Evolutionary conservation across 2,113 vertebrate species (phyloP), one percentile per base, ranked within the genome.

Genomic region (Podiceps cristatus): DNA sequence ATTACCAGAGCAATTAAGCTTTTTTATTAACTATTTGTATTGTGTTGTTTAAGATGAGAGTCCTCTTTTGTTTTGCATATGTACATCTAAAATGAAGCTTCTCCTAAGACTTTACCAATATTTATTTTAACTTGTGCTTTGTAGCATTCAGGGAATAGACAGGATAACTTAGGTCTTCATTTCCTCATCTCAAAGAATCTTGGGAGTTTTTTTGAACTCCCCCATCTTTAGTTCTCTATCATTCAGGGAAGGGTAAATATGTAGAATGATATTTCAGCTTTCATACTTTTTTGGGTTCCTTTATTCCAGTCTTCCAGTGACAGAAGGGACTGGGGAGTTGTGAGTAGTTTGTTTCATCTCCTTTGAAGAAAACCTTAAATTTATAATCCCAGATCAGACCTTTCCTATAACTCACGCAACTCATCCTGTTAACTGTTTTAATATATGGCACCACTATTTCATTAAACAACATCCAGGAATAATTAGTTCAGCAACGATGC

Each of bases 401-500:
- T 98, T 98, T 97, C 97, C 97, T 98, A 98, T 98, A 98, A 98
- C 96, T 98, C 98, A 98, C 37, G 22, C 95, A 98, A 98, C 98
- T 98, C 98, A 98, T 98, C 98, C 97, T 98, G 98, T 98, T 98
- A 98, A 95, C 97, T 93, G 96, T 97, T 95, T 98, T 98, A 98
- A 98, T 98, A 98, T 98, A 98, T 97, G 96, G 98, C 98, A 97
- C 96, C 13, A 62, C 98, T 98, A 95, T 98, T 98, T 98, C 98
- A 98, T 99, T 98, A 98, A 98, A 97, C 97, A 98, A 98, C 98
- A 98, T 98, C 98, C 98, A 99, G 98, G 98, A 98, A 98, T 98
- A 98, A 99, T 98, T 99, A 98, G 98, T 98, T 98, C 98, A 97
- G 98, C 98, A 98, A 97, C 97, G 96, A 98, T 98, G 98, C 98